These are phyloP conservation scores for Sander vitreus DNA, from an alignment of 2,113 vertebrate genomes.

Conservation along the genomic window DNA sequence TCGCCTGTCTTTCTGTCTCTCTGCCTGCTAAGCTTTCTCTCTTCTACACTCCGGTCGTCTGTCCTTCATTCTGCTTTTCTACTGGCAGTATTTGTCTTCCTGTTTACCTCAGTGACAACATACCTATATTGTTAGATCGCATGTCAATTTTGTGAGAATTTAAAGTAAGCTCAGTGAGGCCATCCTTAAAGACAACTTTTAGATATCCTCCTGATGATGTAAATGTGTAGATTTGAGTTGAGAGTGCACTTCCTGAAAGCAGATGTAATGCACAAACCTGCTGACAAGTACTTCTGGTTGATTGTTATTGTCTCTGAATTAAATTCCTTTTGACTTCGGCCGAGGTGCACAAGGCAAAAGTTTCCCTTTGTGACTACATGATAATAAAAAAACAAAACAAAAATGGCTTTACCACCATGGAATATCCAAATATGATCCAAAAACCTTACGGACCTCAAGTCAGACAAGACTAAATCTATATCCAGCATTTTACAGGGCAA, in stretches of 20 bases:
- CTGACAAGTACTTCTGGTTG: conserved; percentile 11
- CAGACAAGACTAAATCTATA: conserved; percentile 35
- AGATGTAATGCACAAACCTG: not conserved
- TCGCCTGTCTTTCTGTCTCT: conserved; percentile 50
- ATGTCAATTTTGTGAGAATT: not conserved
- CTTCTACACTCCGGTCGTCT: conserved; percentile 10
- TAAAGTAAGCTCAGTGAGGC: not conserved
- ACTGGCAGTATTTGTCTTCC: conserved; percentile 1
- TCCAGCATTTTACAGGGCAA: conserved; percentile 29
- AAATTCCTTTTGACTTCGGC: conserved; percentile 31
- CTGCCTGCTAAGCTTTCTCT: conserved; percentile 42
- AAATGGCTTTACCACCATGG: conserved; percentile 14
- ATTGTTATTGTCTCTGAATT: conserved; percentile 53
- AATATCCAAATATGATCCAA: conserved; percentile 50
- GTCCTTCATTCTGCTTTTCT: conserved; percentile 43
- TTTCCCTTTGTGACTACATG: conserved; percentile 9
- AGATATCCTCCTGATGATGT: not conserved
- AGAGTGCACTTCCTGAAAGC: not conserved
- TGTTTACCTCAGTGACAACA: not conserved
- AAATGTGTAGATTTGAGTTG: not conserved
- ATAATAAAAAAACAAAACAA: conserved; percentile 28
- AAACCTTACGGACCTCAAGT: conserved; percentile 27
- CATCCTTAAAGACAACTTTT: not conserved
- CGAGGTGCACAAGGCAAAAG: conserved; percentile 9
- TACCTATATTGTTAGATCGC: not conserved